phyloP scores from a whole-genome alignment of 2,113 vertebrate genomes.

The Diphyllodes magnificus region DNA sequence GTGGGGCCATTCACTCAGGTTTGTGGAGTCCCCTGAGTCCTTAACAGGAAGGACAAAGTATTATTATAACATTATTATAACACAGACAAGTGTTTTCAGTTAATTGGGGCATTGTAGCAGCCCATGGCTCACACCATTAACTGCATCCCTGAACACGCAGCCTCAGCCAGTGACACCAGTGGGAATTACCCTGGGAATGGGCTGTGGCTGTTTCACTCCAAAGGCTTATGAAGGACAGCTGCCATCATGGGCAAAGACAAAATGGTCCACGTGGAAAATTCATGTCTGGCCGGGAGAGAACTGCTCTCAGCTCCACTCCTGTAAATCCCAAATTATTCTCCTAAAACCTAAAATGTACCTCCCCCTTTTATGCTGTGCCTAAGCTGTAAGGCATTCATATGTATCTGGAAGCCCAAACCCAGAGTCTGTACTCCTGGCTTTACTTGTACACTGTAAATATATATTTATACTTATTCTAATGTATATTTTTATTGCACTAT shows the following conservation, averaged over 20 bases:
- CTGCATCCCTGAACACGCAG: neutral
- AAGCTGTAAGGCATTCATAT: neutral
- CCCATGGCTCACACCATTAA: neutral
- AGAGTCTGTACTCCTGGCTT: conserved; percentile 22
- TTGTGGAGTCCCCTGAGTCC: neutral
- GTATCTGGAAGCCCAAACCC: neutral
- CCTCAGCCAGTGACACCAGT: neutral
- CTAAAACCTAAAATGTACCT: neutral
- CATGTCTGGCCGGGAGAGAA: neutral
- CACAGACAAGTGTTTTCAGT: neutral
- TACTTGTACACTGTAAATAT: conserved; percentile 44
- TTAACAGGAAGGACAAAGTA: neutral
- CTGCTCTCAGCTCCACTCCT: neutral
- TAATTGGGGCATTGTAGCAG: neutral
- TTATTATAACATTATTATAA: neutral
- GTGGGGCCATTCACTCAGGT: neutral
- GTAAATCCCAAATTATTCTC: neutral
- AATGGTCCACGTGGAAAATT: neutral
- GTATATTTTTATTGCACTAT: conserved; percentile 46
- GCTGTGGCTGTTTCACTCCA: neutral
- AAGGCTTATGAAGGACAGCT: neutral
- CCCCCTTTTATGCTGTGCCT: neutral
- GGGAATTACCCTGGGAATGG: neutral
- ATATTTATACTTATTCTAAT: conserved; percentile 48
- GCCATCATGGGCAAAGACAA: neutral